Evolutionary conservation across 2,113 vertebrate species (phyloP).

Genomic region (Puffinus mauretanicus): DNA sequence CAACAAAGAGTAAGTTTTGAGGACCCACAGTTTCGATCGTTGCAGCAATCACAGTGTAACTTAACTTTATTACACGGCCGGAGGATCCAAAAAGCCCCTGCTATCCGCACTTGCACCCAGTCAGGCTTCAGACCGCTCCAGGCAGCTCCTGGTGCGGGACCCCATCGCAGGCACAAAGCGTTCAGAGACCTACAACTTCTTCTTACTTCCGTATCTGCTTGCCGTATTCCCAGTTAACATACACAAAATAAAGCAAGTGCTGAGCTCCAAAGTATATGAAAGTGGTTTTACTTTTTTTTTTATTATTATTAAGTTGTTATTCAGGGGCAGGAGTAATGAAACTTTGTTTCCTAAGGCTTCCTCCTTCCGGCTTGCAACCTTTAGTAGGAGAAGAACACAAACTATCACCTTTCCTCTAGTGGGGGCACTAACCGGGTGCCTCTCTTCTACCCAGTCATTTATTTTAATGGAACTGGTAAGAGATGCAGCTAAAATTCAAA

Average conservation of each 20-base stretch:
- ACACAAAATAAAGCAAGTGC: neutral
- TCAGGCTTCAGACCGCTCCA: neutral
- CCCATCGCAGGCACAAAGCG: neutral
- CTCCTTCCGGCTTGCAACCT: accelerated
- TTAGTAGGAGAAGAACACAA: neutral
- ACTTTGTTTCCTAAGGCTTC: neutral
- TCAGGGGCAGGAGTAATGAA: neutral
- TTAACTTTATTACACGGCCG: neutral
- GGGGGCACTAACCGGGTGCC: neutral
- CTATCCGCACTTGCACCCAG: neutral
- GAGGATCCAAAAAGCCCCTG: neutral
- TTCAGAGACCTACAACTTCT: neutral
- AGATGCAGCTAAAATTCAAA: slow-evolving; percentile 2
- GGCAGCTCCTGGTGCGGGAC: accelerated
- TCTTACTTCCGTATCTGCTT: neutral
- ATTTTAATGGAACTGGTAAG: slow-evolving; percentile 5
- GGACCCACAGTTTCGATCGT: accelerated
- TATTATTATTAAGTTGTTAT: neutral
- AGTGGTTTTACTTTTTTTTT: neutral
- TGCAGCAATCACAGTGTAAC: neutral
- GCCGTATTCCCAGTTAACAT: neutral
- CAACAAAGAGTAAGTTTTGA: neutral
- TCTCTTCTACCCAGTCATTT: neutral
- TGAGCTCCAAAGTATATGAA: neutral
- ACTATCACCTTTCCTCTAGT: neutral